Conservation (phyloP, 2,888 invertebrate species). For the Osedax fenrisi region DNA sequence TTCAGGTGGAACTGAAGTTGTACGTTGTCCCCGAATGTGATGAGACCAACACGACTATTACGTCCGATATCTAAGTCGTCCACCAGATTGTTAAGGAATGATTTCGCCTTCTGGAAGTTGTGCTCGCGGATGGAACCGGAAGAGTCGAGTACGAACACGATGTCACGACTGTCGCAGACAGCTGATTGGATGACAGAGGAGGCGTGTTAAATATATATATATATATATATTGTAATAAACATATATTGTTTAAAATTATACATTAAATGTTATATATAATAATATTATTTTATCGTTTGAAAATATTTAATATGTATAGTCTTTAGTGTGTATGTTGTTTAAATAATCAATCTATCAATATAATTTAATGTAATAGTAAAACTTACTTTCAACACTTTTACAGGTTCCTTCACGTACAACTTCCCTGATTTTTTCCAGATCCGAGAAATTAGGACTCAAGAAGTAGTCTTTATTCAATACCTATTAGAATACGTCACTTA, state of each 20-base stretch:
- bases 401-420: not conserved
- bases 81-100: not conserved
- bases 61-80: not conserved
- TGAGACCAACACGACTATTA: constrained; percentile 1
- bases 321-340: too few species aligned
- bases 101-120: constrained; percentile 12
- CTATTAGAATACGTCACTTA: too few species aligned
- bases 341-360: too few species aligned
- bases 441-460: constrained; percentile 23
- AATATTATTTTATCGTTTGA: too few species aligned
- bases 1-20: not conserved
- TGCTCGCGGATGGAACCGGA: constrained; percentile 17
- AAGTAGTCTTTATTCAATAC: constrained; percentile 20
- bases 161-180: not conserved
- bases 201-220: too few species aligned
- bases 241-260: too few species aligned
- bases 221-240: too few species aligned
- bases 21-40: constrained; percentile 14
- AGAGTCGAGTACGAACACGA: constrained; percentile 18
- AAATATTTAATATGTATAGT: too few species aligned
- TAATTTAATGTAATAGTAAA: too few species aligned
- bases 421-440: not conserved
- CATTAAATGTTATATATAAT: too few species aligned
- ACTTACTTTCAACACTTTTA: not conserved
- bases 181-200: too few species aligned